Conservation (phyloP, 2,888 invertebrate species). For the Eupithecia centaureata region DNA sequence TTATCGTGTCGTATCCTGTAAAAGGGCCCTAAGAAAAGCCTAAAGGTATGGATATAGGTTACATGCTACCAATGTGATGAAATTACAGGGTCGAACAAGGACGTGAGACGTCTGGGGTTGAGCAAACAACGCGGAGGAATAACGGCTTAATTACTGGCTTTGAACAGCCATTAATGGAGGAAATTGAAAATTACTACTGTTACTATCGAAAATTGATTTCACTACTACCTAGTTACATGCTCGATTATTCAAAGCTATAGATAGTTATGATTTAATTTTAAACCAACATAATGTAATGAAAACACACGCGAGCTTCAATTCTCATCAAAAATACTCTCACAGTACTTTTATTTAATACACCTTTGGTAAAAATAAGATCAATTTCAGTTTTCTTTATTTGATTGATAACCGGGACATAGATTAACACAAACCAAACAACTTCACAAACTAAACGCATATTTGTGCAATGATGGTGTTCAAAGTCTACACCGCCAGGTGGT, state of each 20-base stretch:
- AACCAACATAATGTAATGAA: no score
- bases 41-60: conserved; percentile 18
- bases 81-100: conserved; percentile 17
- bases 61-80: conserved; percentile 6
- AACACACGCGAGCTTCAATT: neutral
- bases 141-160: neutral
- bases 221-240: neutral
- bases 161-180: neutral
- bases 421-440: neutral
- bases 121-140: neutral
- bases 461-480: no score
- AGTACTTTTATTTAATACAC: neutral
- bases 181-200: neutral
- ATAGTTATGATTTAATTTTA: neutral
- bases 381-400: no score
- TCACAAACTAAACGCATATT: neutral
- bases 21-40: neutral
- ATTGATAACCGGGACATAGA: neutral
- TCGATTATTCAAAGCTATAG: neutral
- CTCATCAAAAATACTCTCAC: neutral
- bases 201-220: neutral
- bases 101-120: neutral
- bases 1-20: neutral
- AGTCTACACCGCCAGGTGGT: neutral
- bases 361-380: no score